Conservation (phyloP, 2,797 vertebrate species). For the Alcedo quadribrachys region DNA sequence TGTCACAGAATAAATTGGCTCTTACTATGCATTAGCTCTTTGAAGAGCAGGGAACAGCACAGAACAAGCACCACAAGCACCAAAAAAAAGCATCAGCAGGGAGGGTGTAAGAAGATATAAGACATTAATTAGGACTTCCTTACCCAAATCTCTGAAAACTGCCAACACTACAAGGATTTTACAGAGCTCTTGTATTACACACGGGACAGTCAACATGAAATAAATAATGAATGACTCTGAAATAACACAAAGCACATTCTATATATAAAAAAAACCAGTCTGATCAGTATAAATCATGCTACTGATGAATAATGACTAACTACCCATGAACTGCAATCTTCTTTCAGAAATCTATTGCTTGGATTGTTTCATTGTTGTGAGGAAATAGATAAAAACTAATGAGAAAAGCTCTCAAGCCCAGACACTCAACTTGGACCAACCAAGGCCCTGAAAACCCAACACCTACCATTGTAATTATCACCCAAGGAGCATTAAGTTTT, state of each 20-base stretch:
- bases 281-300: background rate
- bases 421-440: background rate
- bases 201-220: background rate
- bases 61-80: background rate
- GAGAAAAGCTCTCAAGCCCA: background rate
- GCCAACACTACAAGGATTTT: background rate
- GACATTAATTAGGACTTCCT: background rate
- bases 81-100: background rate
- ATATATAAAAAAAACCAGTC: background rate
- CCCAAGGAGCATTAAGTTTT: background rate
- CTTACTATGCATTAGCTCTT: background rate
- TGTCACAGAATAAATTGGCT: background rate
- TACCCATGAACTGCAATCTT: background rate
- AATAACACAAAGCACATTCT: background rate
- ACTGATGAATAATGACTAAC: background rate
- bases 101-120: background rate
- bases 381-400: background rate
- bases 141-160: background rate
- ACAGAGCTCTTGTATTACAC: background rate
- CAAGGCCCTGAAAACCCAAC: background rate
- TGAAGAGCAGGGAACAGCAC: background rate
- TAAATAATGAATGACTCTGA: background rate
- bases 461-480: background rate
- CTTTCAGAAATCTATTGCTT: background rate
- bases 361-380: background rate